phyloP scores from a whole-genome alignment of 2,113 vertebrate genomes.

The Melozone crissalis region DNA sequence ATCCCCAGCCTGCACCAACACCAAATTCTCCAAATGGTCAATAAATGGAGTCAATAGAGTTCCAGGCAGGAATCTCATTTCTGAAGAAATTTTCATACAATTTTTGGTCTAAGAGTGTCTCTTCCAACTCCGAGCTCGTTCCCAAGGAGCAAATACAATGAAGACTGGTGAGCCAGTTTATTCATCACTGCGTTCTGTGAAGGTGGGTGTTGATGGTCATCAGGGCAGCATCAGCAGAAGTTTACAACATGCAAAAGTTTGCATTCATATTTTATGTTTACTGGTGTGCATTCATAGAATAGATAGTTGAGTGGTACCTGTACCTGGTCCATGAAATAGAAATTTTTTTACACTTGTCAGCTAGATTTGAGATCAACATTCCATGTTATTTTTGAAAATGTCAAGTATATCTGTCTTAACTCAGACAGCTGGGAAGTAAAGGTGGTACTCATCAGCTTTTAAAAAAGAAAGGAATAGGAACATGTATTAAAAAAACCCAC shows the following conservation, averaged over 20 bases:
- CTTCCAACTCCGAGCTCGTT: background rate
- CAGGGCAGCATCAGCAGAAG: background rate
- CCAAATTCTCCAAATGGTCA: background rate
- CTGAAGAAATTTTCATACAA: background rate
- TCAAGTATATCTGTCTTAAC: background rate
- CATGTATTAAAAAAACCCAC: accelerated
- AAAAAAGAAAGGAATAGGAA: background rate
- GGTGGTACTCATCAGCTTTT: background rate
- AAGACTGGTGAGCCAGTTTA: background rate
- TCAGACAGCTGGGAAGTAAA: background rate
- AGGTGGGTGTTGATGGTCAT: accelerated
- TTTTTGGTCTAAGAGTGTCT: background rate
- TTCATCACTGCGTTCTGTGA: background rate
- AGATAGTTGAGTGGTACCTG: background rate
- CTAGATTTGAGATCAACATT: background rate
- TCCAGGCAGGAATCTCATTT: background rate
- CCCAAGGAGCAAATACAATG: background rate
- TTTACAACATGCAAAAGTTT: background rate
- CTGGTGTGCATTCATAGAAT: background rate
- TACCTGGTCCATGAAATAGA: background rate
- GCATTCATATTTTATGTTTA: background rate
- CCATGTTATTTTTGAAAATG: background rate
- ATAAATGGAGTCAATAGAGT: background rate
- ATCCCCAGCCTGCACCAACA: background rate
- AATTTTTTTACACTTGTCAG: background rate